Conservation (phyloP, 2,113 vertebrate genomes). For the Percopsis transmontana region DNA sequence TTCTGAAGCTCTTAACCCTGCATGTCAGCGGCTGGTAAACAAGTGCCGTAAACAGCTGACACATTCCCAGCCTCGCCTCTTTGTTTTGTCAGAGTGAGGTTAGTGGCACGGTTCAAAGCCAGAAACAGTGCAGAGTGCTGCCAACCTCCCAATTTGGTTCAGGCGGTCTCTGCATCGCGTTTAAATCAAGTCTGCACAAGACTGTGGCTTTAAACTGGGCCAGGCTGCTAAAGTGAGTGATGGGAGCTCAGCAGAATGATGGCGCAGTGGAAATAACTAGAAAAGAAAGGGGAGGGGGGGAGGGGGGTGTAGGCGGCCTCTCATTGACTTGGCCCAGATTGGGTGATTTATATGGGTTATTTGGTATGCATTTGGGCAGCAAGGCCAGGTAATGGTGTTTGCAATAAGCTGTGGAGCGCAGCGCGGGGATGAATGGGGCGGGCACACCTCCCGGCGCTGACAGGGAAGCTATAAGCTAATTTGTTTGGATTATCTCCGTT, state of each 20-base stretch:
- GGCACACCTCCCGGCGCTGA: slow-evolving; percentile 32
- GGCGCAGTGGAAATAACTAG: slow-evolving; percentile 62
- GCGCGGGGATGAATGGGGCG: slow-evolving; percentile 44
- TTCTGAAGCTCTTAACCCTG: slow-evolving; percentile 28
- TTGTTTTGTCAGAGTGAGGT: slow-evolving; percentile 52
- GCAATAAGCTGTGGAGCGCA: slow-evolving; percentile 60
- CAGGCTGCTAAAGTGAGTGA: slow-evolving; percentile 50
- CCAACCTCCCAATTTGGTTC: slow-evolving; percentile 67
- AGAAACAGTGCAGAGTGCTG: slow-evolving; percentile 12
- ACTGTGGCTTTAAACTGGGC: slow-evolving; percentile 2
- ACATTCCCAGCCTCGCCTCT: slow-evolving; percentile 41
- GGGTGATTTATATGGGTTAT: slow-evolving; percentile 76
- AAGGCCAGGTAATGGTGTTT: slow-evolving; percentile 70
- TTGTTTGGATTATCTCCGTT: slow-evolving; percentile 52
- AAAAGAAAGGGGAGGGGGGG: slow-evolving; percentile 46
- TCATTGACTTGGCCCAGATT: slow-evolving; percentile 76
- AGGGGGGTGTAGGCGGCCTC: slow-evolving; percentile 24
- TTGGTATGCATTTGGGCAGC: slow-evolving; percentile 72
- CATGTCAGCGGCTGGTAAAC: slow-evolving; percentile 31
- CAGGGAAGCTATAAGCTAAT: slow-evolving; percentile 47
- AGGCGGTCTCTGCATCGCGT: slow-evolving; percentile 31
- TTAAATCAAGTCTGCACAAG: slow-evolving; percentile 16
- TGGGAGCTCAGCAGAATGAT: slow-evolving; percentile 60
- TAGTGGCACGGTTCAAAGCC: no score
- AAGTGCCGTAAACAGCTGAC: slow-evolving; percentile 17